Evolutionary conservation across 1,140 invertebrate species (phyloP).

Genomic region (Formica selysi): DNA sequence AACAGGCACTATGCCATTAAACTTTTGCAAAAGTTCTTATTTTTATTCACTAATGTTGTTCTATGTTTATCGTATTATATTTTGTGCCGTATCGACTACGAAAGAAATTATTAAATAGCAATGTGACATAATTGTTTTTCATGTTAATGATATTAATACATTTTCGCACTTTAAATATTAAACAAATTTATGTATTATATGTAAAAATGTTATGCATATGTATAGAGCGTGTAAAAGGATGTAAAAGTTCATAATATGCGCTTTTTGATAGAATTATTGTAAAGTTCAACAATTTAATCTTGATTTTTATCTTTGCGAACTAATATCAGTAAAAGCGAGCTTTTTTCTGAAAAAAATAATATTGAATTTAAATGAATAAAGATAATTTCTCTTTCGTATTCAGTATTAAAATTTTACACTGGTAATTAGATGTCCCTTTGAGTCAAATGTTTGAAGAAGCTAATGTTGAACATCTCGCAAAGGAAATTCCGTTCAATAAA

Average conservation of each 20-base stretch:
- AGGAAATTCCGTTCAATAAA: neutral
- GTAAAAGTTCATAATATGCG: neutral
- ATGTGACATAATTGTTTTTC: neutral
- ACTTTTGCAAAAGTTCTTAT: conserved; percentile 61
- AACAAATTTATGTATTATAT: neutral
- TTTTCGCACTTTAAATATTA: neutral
- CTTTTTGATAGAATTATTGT: neutral
- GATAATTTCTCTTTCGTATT: neutral
- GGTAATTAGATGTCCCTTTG: neutral
- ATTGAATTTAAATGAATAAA: neutral
- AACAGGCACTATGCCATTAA: conserved; percentile 42
- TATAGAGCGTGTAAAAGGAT: neutral
- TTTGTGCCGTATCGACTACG: neutral
- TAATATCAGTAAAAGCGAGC: neutral
- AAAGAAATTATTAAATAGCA: neutral
- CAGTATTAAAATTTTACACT: conserved; percentile 13
- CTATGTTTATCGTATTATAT: conserved; percentile 50
- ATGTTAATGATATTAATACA: too few species aligned
- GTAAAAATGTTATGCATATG: neutral
- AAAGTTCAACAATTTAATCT: neutral
- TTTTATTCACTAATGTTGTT: conserved; percentile 49
- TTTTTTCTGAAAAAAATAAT: neutral
- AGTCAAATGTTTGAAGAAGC: neutral
- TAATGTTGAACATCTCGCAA: neutral
- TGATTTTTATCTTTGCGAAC: neutral